Evolutionary conservation across 1,140 invertebrate genomes (phyloP).

Genomic region (Microplitis mediator): DNA sequence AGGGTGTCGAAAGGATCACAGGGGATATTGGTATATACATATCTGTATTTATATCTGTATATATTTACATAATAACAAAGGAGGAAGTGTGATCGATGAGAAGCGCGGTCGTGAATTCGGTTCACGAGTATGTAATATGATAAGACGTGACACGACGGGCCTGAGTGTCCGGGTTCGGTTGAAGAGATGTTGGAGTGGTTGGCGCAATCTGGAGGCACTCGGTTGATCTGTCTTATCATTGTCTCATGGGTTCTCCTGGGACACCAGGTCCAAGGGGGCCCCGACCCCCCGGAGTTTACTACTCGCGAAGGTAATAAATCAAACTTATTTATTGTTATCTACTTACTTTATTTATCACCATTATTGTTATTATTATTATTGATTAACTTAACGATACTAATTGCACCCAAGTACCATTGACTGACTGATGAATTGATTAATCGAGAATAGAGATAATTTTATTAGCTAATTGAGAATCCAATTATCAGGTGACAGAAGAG

Average conservation of each 20-base stretch:
- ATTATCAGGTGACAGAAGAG: no score
- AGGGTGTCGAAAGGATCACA: not conserved
- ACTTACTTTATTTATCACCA: not conserved
- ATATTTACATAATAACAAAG: not conserved
- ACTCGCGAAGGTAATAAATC: constrained; percentile 39
- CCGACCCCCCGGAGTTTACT: constrained; percentile 43
- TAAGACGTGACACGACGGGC: constrained; percentile 26
- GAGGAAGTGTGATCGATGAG: constrained; percentile 29
- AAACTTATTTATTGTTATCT: constrained; percentile 1
- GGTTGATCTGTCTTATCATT: constrained; percentile 35
- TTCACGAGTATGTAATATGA: constrained; percentile 34
- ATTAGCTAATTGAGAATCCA: no score
- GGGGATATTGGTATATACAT: not conserved
- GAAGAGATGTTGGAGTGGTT: constrained; percentile 30
- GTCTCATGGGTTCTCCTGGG: constrained; percentile 40
- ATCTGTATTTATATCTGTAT: not conserved
- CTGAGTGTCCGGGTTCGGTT: constrained; percentile 27
- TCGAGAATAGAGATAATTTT: not conserved
- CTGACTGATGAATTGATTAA: not conserved
- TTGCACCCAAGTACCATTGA: no score
- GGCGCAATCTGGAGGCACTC: constrained; percentile 29
- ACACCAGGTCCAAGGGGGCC: constrained; percentile 37
- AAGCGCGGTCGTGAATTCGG: constrained; percentile 22
- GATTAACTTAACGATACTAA: not conserved
- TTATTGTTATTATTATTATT: not conserved